Evolutionary conservation across 1,140 invertebrate genomes (phyloP).

Genomic region (Sinonovacula constricta): DNA sequence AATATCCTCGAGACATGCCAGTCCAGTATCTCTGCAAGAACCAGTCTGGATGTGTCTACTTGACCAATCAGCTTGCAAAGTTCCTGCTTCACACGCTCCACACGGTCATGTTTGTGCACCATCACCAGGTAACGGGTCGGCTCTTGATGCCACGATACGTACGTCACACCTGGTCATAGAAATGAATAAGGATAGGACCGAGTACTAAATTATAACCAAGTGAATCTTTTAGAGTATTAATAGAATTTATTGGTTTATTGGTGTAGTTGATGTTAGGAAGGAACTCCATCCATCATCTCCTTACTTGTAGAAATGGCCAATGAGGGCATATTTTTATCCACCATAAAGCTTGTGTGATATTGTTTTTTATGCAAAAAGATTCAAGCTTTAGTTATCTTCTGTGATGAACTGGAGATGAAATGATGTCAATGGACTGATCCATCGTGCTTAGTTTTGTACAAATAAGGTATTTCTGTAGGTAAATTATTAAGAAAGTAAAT

Average conservation of each 20-base stretch:
- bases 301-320: neutral
- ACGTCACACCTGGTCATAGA: conserved; percentile 81
- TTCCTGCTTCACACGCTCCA: conserved; percentile 82
- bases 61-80: conserved; percentile 76
- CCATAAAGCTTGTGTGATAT: neutral
- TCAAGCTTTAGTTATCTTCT: no score
- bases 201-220: no score
- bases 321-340: neutral
- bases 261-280: no score
- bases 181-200: neutral
- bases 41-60: conserved; percentile 79
- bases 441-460: no score
- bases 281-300: no score
- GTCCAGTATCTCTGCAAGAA: conserved; percentile 84
- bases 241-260: no score
- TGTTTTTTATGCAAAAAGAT: no score
- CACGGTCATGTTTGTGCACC: conserved; percentile 83
- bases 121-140: conserved; percentile 82
- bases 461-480: no score
- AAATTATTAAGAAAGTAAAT: no score
- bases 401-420: no score
- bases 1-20: conserved; percentile 84
- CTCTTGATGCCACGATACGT: conserved; percentile 80
- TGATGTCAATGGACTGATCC: no score
- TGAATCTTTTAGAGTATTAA: no score